These are phyloP conservation scores for Apocrypta bakeri DNA, from an alignment of 1,140 invertebrate species.

Conservation along the genomic window DNA sequence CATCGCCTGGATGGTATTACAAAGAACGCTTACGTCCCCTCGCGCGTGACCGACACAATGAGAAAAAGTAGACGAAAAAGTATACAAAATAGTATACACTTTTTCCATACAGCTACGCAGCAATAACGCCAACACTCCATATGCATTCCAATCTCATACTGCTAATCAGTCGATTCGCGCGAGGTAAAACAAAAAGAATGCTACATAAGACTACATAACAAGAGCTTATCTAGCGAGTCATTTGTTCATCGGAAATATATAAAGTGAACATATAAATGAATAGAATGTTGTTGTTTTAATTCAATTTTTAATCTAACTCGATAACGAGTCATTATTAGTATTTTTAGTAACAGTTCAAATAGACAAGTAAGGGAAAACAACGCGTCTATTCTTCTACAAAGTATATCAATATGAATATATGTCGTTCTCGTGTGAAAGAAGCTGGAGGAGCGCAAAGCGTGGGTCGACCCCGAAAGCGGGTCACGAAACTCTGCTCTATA, in stretches of 20 bases:
- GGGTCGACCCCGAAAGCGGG: slow-evolving; percentile 4
- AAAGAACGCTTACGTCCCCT: background rate
- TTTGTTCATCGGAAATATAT: no score
- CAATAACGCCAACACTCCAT: background rate
- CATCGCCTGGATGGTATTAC: background rate
- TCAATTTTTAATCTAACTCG: no score
- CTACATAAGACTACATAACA: no score
- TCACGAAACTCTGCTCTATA: background rate
- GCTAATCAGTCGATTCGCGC: background rate
- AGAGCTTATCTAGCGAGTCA: no score
- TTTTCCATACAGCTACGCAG: background rate
- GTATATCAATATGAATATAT: background rate
- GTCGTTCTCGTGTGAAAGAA: background rate
- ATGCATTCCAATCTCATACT: background rate
- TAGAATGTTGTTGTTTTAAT: no score
- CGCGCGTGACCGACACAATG: background rate
- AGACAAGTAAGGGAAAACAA: no score
- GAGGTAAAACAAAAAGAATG: no score
- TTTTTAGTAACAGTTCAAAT: no score
- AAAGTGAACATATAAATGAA: no score
- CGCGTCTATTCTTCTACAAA: background rate
- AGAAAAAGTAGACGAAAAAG: no score
- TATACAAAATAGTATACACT: background rate
- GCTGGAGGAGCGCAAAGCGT: background rate
- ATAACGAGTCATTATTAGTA: no score